Evolutionary conservation across 2,797 vertebrate genomes (phyloP).

Genomic region (Danio aesculapii): DNA sequence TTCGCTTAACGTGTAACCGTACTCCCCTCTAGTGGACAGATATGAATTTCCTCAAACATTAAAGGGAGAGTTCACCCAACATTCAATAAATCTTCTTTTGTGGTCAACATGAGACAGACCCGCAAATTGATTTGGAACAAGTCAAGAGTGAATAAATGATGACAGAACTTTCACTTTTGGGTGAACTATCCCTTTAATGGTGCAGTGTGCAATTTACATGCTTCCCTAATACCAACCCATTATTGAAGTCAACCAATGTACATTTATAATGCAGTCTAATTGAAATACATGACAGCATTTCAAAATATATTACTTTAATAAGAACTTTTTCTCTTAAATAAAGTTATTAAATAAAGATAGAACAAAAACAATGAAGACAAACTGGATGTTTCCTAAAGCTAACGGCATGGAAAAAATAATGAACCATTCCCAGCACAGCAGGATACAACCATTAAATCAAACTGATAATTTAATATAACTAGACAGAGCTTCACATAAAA

Average conservation of each 20-base stretch:
- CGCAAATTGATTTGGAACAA: too few relatives aligned
- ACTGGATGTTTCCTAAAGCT: conserved; percentile 19
- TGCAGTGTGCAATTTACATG: not conserved
- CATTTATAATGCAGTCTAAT: not conserved
- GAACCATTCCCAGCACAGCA: conserved; percentile 18
- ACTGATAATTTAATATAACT: conserved; percentile 20
- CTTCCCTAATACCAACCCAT: not conserved
- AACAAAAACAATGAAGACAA: conserved; percentile 51
- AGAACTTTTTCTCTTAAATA: conserved; percentile 61
- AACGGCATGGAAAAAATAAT: conserved; percentile 1
- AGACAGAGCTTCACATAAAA: conserved; percentile 34
- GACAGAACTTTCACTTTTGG: too few relatives aligned
- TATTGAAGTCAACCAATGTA: not conserved
- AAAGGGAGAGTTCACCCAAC: too few relatives aligned
- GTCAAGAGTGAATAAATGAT: too few relatives aligned
- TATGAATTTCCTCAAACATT: not conserved
- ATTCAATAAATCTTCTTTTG: too few relatives aligned
- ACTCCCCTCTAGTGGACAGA: conserved; percentile 43
- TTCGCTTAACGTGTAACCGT: not conserved
- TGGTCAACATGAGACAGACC: too few relatives aligned
- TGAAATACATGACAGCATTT: conserved; percentile 41
- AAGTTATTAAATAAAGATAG: conserved; percentile 52
- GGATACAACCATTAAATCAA: conserved; percentile 43
- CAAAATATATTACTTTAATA: conserved; percentile 65
- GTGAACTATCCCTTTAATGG: not conserved